phyloP scores from a whole-genome alignment of 2,113 vertebrate species.

The Phaethon lepturus region DNA sequence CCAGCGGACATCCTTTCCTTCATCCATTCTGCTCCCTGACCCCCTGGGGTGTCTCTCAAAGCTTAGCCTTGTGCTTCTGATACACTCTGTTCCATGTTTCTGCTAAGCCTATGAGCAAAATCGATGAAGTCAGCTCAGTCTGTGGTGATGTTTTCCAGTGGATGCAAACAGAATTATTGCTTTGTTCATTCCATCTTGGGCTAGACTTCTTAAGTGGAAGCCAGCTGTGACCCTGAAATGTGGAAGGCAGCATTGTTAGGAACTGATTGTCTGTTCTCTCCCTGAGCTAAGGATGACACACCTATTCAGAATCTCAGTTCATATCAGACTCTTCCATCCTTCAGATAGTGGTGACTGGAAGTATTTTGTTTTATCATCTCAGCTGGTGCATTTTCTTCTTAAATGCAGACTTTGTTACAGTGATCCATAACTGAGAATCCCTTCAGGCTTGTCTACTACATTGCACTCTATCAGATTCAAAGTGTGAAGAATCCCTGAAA shows the following conservation, averaged over 20 bases:
- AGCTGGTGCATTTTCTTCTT: conserved; percentile 13
- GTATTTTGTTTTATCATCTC: conserved; percentile 61
- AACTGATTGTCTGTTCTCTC: conserved; percentile 8
- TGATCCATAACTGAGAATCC: conserved; percentile 58
- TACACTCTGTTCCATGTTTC: not conserved
- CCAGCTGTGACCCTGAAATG: conserved; percentile 4
- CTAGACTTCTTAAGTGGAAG: not conserved
- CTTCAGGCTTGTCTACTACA: conserved; percentile 63
- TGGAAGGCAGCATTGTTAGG: conserved; percentile 19
- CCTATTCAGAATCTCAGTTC: conserved; percentile 16
- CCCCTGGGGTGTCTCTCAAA: not conserved
- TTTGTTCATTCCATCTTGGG: not conserved
- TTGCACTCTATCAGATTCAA: conserved; percentile 46
- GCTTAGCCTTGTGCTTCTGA: not conserved
- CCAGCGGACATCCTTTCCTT: not conserved
- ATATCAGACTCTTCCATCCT: conserved; percentile 41
- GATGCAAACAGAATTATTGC: not conserved
- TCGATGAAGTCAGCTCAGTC: not conserved
- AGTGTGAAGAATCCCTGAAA: conserved; percentile 59
- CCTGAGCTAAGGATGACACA: conserved; percentile 7
- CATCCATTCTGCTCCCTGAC: not conserved
- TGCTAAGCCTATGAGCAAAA: not conserved
- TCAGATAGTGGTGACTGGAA: conserved; percentile 47
- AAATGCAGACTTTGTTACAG: conserved; percentile 54
- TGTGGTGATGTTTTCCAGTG: not conserved